A percentile compares a stretch with the other conserved stretches of the same genome.
Evolutionary conservation across 2,797 vertebrate species (phyloP).

Genomic region (Pantherophis vulpinus): DNA sequence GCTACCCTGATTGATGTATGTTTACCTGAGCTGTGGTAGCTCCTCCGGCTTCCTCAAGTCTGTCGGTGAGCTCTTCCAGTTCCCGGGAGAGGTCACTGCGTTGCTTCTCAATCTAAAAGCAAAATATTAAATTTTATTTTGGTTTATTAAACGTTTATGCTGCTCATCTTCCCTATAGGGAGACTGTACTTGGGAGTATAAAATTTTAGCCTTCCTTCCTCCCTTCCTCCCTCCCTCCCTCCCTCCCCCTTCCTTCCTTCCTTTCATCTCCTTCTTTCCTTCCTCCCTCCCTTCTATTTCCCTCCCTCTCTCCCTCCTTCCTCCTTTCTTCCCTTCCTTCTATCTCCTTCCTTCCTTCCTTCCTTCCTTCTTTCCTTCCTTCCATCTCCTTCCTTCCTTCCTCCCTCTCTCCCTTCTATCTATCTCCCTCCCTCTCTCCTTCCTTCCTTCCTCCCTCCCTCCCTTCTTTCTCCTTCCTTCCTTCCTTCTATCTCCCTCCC

Average conservation of each 20-base stretch:
- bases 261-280: accelerated
- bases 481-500: too few relatives aligned
- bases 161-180: background rate
- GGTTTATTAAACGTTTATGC: background rate
- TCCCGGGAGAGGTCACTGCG: conserved; percentile 71
- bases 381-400: too few relatives aligned
- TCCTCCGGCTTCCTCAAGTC: conserved; percentile 73
- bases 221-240: too few relatives aligned
- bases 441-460: too few relatives aligned
- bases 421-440: accelerated
- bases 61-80: conserved; percentile 74
- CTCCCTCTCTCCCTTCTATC: too few relatives aligned
- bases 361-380: accelerated
- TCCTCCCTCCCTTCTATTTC: too few relatives aligned
- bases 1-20: background rate
- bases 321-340: accelerated
- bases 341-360: too few relatives aligned
- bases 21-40: conserved; percentile 72
- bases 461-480: accelerated
- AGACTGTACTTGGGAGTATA: background rate
- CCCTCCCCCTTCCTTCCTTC: too few relatives aligned
- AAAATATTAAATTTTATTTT: background rate
- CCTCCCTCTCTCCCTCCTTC: too few relatives aligned
- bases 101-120: conserved; percentile 75
- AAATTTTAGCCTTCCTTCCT: background rate